Evolutionary conservation across 2,888 invertebrate species (phyloP), one percentile per base, ranked within the genome.

Genomic region (Latheticus oryzae): DNA sequence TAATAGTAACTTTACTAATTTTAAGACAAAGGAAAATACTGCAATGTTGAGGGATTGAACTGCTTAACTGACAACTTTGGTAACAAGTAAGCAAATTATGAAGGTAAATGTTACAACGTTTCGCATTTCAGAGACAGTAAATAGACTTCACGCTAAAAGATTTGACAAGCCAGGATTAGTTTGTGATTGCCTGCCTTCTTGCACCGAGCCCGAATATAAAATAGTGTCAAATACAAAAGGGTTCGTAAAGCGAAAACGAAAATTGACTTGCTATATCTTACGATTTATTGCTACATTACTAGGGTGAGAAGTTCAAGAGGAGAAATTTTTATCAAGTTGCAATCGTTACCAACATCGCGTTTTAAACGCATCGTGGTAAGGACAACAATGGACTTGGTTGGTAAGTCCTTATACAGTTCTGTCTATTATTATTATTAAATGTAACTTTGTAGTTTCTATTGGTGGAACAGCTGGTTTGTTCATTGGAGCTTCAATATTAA

Each of bases 391-490:
- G 86, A 85, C 66, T 78, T 87, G 62, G 85, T 87, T 15, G 87
- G 87, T 86, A 77, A 75, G 73, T 70, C n/a, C n/a, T n/a, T n/a
- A n/a, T n/a, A n/a, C n/a, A n/a, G n/a, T n/a, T n/a, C n/a, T n/a
- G n/a, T n/a, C n/a, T n/a, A n/a, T n/a, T n/a, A n/a, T 30, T 21
- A 21, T 5, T 21, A n/a, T n/a, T n/a, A n/a, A n/a, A n/a, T n/a
- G n/a, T n/a, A 24, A 24, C 24, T 24, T 24, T n/a, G 12, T 77
- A 85, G 85, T 85, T 64, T 85, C 85, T 56, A 77, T 85, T 33
- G 85, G 85, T 2, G 84, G 85, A n/a, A 81, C 84, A 0, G 82
- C 82, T 1, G 85, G 85, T 0, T 80, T 85, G 5, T 86, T 85
- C 67, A 83, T 85, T 62, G 85, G 85, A 11, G 85, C 85, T 11